These are phyloP conservation scores for Colletes gigas DNA, from an alignment of 1,140 invertebrate species.

Conservation along the genomic window DNA sequence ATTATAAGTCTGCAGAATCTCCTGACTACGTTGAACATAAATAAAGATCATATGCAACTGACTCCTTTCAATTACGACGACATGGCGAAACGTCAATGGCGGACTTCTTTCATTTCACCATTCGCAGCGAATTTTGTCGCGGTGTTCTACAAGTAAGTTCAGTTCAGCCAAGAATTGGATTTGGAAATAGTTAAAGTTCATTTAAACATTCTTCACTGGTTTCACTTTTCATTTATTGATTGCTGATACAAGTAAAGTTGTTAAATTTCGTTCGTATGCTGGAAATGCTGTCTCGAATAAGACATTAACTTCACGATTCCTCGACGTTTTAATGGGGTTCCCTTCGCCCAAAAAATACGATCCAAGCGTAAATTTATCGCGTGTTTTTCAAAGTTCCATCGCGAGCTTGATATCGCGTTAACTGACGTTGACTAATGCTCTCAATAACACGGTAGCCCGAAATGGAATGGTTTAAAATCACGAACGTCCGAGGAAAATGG, in stretches of 20 bases:
- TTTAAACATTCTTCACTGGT: too few species aligned
- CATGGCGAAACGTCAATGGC: conserved; percentile 85
- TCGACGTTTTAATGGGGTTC: neutral
- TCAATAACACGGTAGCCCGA: neutral
- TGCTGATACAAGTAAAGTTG: too few species aligned
- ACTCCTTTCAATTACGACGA: conserved; percentile 86
- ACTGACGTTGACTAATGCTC: neutral
- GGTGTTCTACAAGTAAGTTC: conserved; percentile 86
- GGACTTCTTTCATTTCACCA: conserved; percentile 86
- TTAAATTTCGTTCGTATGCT: neutral
- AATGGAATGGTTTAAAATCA: neutral
- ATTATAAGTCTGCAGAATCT: conserved; percentile 84
- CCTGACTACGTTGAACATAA: conserved; percentile 85
- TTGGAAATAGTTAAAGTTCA: too few species aligned
- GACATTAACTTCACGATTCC: neutral
- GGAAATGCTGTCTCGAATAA: neutral
- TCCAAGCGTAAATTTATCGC: neutral
- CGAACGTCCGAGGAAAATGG: neutral
- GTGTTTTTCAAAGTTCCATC: neutral
- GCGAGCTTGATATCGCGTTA: neutral
- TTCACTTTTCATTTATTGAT: too few species aligned
- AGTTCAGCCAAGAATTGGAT: too few species aligned
- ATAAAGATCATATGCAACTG: conserved; percentile 84
- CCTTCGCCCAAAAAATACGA: neutral
- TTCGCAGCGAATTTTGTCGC: conserved; percentile 90